phyloP scores from a whole-genome alignment of 2,797 vertebrate species.

The Enteromius fasciolatus region DNA sequence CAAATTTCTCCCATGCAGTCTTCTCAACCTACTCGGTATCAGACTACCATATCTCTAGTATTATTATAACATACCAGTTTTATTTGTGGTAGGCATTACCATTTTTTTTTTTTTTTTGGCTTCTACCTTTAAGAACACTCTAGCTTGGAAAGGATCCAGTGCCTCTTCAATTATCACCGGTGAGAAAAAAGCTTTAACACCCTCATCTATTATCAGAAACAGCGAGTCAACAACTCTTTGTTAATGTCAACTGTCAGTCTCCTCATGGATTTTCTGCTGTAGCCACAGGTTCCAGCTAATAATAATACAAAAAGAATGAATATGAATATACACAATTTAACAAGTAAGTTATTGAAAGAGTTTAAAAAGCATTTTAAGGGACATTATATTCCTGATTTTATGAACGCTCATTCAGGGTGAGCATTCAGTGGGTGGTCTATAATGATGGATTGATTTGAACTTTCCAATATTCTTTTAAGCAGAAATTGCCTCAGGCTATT shows the following conservation, averaged over 20 bases:
- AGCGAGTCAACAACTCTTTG: slow-evolving; percentile 14
- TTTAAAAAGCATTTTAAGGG: not conserved
- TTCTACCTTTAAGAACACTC: not conserved
- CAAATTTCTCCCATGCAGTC: not conserved
- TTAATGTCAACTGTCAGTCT: slow-evolving; percentile 25
- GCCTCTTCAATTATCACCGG: not conserved
- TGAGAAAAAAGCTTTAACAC: not conserved
- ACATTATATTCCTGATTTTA: slow-evolving; percentile 10
- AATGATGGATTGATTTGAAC: slow-evolving; percentile 34
- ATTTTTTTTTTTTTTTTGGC: not conserved
- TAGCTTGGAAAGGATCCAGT: not conserved
- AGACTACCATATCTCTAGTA: not conserved
- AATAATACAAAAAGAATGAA: not conserved
- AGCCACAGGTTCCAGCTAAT: not conserved
- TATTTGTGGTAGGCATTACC: no score
- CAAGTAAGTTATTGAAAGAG: not conserved
- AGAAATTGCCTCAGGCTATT: not conserved
- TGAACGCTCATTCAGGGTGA: not conserved
- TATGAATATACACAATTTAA: not conserved
- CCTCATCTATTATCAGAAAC: slow-evolving; percentile 21
- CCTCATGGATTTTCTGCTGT: slow-evolving; percentile 8
- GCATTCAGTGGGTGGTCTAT: slow-evolving; percentile 3
- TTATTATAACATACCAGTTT: no score
- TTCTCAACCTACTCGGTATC: not conserved
- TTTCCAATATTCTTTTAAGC: slow-evolving; percentile 10